Base-by-base conservation (phyloP, 1,140 invertebrate species). In the Drosophila paulistorum region DNA sequence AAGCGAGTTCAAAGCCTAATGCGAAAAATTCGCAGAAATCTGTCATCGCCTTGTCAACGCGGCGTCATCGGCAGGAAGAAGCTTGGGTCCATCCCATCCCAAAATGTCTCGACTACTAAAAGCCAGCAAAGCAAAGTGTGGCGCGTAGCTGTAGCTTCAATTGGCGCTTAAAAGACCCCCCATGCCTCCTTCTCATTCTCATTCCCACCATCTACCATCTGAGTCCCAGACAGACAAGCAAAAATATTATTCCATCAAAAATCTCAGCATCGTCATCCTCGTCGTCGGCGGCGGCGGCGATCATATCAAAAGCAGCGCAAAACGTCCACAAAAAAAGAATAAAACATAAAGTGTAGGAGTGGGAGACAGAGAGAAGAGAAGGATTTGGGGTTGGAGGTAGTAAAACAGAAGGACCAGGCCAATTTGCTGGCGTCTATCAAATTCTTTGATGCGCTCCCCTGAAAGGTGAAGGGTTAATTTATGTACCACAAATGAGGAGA, bases 1-100 rank as follows among this genome's bases (percentile, higher is more conserved):
- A 77, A 77, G 68, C 81, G 81, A 87, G 83, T 87, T 89, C 84
- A 87, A 87, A 87, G 83, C 84, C 83, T 87, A 87, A 87, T 89
- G 84, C 83, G 83, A 87, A 87, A 89, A 87, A 83, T 87, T 87
- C 83, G 83, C 84, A 77, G 83, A 87, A 87, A 87, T 87, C 83
- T 87, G 83, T 87, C 83, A 87, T 87, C 83, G 83, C 84, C 83
- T 87, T 87, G 83, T 87, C 83, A 87, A 89, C 84, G 77, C 83
- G 81, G 55, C 83, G 77, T 87, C 83, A 87, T 83, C 83, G 72
- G 58, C 74, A 79, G 73, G 74, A 78, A 78, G 68, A 71, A 77
- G 74, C 68, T 74, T 23, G 26, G 35, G 60, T 59, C 35, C 57
- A 30, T 30, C 30, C 30, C 30, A 30, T 30, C 30, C 30, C 30